phyloP scores from a whole-genome alignment of 2,797 vertebrate genomes.

The Megalops cyprinoides region DNA sequence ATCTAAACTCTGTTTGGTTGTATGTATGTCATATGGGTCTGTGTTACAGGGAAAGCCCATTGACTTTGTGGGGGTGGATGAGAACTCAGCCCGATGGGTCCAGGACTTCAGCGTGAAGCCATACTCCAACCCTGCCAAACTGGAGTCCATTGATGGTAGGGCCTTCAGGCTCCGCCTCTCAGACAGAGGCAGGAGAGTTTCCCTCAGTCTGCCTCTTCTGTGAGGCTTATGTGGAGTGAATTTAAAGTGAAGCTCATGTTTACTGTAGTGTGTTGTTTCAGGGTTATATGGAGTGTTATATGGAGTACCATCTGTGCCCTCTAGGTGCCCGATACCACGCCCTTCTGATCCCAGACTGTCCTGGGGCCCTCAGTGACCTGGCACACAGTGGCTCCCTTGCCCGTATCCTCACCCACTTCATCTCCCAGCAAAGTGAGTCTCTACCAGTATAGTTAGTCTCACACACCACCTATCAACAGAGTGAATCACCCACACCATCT shows the following conservation, averaged over 20 bases:
- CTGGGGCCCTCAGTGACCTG: constrained; percentile 87
- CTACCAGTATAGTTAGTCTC: too few species aligned
- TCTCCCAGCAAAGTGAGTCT: constrained; percentile 82
- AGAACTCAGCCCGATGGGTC: constrained; percentile 87
- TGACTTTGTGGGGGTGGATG: constrained; percentile 86
- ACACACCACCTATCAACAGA: background rate
- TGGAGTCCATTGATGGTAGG: constrained; percentile 96
- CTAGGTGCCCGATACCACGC: constrained; percentile 91
- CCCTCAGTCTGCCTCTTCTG: too few species aligned
- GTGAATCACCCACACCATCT: background rate
- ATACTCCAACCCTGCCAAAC: constrained; percentile 87
- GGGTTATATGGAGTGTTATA: background rate
- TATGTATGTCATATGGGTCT: constrained; percentile 29
- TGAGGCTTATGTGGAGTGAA: background rate
- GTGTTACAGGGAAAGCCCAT: constrained; percentile 84
- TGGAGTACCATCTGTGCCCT: background rate
- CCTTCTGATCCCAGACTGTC: constrained; percentile 90
- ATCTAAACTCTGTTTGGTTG: too few species aligned
- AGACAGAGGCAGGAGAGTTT: background rate
- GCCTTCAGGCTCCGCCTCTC: background rate
- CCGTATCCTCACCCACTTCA: constrained; percentile 91
- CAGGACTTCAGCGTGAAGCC: constrained; percentile 94
- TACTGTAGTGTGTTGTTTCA: background rate
- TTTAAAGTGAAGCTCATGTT: background rate
- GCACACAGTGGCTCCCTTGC: constrained; percentile 94